Percentiles rank a stretch among this genome's conserved stretches.
phyloP scores from a whole-genome alignment of 2,888 invertebrate genomes.

The Megamerina dolium region DNA sequence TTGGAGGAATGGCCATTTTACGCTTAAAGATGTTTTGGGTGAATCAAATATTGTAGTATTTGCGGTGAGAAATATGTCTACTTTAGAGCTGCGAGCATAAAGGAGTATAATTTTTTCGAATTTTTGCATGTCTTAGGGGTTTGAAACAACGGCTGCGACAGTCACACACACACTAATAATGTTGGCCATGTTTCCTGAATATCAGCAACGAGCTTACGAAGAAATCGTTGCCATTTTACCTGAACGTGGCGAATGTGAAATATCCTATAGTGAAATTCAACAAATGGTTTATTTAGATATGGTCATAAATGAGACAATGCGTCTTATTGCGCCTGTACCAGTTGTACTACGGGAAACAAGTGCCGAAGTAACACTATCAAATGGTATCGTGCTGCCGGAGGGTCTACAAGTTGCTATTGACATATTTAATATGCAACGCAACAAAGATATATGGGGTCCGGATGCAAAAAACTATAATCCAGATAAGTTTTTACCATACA shows the following conservation, averaged over 20 bases:
- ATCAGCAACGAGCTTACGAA: constrained; percentile 38
- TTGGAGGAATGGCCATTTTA: constrained; percentile 31
- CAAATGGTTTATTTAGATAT: no score
- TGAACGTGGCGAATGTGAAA: constrained; percentile 27
- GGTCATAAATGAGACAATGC: no score
- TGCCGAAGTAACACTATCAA: no score
- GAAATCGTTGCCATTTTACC: constrained; percentile 35
- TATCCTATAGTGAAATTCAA: constrained; percentile 34
- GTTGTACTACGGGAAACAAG: constrained; percentile 34
- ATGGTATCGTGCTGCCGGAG: constrained; percentile 33
- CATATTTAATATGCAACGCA: constrained; percentile 43
- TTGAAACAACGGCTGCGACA: constrained; percentile 44
- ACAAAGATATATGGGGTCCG: constrained; percentile 40
- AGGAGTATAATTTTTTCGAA: no score
- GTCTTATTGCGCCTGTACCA: constrained; percentile 41
- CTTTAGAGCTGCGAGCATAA: neutral
- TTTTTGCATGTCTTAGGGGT: constrained; percentile 37
- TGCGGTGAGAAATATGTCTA: constrained; percentile 24
- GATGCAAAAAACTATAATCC: constrained; percentile 44
- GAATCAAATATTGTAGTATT: constrained; percentile 42
- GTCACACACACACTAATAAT: constrained; percentile 33
- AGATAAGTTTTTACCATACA: constrained; percentile 42
- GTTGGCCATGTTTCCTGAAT: constrained; percentile 40
- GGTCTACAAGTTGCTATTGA: constrained; percentile 41
- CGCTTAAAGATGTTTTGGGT: constrained; percentile 35